These are phyloP conservation scores for Oplegnathus fasciatus DNA, from an alignment of 2,113 vertebrate species.

Conservation along the genomic window DNA sequence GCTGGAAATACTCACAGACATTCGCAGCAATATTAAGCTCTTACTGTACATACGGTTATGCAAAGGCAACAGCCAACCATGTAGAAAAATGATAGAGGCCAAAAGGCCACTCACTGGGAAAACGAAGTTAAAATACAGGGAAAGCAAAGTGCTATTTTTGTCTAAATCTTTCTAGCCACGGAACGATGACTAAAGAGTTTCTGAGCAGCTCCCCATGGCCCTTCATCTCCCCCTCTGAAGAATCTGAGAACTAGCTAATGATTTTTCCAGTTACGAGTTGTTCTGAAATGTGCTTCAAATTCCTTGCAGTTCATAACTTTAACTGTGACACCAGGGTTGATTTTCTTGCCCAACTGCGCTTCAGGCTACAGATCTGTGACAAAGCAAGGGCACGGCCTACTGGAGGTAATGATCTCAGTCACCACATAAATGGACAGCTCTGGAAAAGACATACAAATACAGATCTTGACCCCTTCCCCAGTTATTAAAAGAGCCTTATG, in stretches of 20 bases:
- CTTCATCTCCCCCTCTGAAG: conserved; percentile 56
- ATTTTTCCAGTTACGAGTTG: conserved; percentile 61
- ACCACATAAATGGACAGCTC: conserved; percentile 41
- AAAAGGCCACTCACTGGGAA: conserved; percentile 44
- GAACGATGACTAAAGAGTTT: conserved; percentile 56
- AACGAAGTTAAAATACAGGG: conserved; percentile 38
- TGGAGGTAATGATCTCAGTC: conserved; percentile 62
- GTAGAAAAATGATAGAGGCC: conserved; percentile 37
- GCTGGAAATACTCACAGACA: neutral
- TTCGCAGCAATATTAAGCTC: conserved; percentile 3
- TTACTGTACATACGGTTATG: conserved; percentile 12
- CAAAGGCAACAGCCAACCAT: conserved; percentile 36
- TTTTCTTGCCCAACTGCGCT: conserved; percentile 31
- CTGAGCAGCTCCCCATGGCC: conserved; percentile 37
- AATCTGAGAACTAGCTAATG: conserved; percentile 51
- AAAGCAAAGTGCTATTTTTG: conserved; percentile 49
- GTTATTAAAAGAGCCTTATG: conserved; percentile 37
- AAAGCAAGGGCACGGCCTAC: conserved; percentile 35
- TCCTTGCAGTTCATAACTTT: conserved; percentile 64
- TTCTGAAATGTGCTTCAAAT: conserved; percentile 65
- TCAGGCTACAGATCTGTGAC: conserved; percentile 38
- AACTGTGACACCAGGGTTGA: conserved; percentile 37
- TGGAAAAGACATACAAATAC: conserved; percentile 56
- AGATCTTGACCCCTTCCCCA: conserved; percentile 29
- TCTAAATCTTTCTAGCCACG: conserved; percentile 43